Conservation (phyloP, 37 sponge, comb jelly and placozoan species). For the Bolinopsis microptera region DNA sequence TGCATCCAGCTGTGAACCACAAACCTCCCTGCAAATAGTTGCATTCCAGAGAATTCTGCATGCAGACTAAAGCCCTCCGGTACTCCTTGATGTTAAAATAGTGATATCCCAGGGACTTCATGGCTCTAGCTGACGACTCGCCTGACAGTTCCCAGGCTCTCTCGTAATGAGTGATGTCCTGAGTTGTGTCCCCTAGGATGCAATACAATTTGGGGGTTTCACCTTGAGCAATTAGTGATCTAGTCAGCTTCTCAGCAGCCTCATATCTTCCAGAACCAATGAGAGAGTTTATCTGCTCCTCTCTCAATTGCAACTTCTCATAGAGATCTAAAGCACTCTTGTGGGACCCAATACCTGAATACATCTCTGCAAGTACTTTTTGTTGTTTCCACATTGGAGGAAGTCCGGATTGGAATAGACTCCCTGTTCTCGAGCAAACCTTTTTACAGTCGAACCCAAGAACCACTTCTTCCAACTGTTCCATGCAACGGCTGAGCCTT, state of each 20-base stretch:
- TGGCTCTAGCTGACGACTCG: conserved; percentile 75
- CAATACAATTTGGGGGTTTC: conserved; percentile 79
- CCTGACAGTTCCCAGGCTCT: conserved; percentile 87
- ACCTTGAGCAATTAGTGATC: not conserved
- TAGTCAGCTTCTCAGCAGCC: conserved; percentile 59
- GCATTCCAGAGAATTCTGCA: conserved; percentile 58
- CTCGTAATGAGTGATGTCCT: conserved; percentile 74
- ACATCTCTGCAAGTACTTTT: conserved; percentile 69
- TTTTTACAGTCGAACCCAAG: conserved; percentile 54
- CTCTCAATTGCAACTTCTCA: conserved; percentile 82
- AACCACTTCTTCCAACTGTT: conserved; percentile 57
- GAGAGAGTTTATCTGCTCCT: conserved; percentile 78
- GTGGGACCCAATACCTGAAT: conserved; percentile 72
- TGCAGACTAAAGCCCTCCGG: not conserved
- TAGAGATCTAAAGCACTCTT: conserved; percentile 82
- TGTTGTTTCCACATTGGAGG: conserved; percentile 60
- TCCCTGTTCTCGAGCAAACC: conserved; percentile 27
- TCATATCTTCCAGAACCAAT: conserved; percentile 69
- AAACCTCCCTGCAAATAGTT: conserved; percentile 72
- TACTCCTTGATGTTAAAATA: conserved; percentile 73
- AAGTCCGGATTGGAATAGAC: not conserved
- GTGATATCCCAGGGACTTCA: conserved; percentile 79
- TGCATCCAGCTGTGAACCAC: conserved; percentile 93
- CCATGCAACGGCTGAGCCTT: conserved; percentile 13
- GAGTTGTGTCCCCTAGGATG: conserved; percentile 82